Base-by-base conservation (phyloP, 1,140 invertebrate species). In the Zaprionus taronus region DNA sequence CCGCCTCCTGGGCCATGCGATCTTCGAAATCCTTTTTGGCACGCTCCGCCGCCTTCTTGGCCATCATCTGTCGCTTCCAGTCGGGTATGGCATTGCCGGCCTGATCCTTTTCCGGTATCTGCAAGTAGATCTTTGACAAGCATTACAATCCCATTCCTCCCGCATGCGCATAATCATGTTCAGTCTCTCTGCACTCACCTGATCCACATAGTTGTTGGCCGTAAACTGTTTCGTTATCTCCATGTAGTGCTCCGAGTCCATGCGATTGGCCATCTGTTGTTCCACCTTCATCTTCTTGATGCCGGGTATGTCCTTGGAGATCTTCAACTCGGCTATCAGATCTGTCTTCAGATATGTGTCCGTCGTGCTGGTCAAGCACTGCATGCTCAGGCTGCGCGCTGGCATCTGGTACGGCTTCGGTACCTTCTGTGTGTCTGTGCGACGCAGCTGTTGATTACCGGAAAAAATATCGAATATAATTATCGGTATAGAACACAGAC, bases 11-110 rank as follows among this genome's bases (percentile, higher is more conserved):
- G 49, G 96, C 95, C 83, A 97, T 93, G 78, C 97, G 95, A 91
- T 97, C 97, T 93, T 98, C 97, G 60, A 97, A 93, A 84, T 99
- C 98, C 91, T 97, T 97, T 70, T 97, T 95, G 2, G 98, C 98
- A 73, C 97, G 96, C 92, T 99, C 98, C 0, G 98, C 98, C 1
- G 97, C 97, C 92, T 98, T 97, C 82, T 97, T 96, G 0, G 98
- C 98, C 91, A 99, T 89, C 97, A 99, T 98, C 93, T 99, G 97
- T 24, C 98, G 93, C 92, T 98, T 98, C 98, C 98, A 99, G 20
- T 96, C 96, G 12, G 98, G 98, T 89, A 99, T 98, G 20, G 96
- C 93, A 81, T 97, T 97, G 14, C 98, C 98, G n/a, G 96, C 95
- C 44, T 95, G 95, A 91, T 99, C 98, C 63, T 95, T 96, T 81